These are phyloP conservation scores for Zygothrica quintamaculata DNA, from an alignment of 2,888 invertebrate species.

Conservation along the genomic window DNA sequence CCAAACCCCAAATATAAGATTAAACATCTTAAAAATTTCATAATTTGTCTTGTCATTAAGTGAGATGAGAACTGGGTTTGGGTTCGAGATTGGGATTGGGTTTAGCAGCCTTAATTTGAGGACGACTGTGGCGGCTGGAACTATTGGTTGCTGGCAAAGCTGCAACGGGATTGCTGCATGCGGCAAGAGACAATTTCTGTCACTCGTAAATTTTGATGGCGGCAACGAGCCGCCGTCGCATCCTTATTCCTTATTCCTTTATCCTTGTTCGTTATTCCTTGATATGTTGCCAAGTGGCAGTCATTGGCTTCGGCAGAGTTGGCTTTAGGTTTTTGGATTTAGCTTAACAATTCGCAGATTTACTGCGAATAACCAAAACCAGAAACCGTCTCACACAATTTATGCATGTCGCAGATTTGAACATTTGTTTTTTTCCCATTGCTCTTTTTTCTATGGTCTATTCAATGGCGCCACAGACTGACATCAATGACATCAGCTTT, in stretches of 20 bases:
- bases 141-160: too few relatives aligned
- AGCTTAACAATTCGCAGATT: conserved; percentile 69
- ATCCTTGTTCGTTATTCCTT: too few relatives aligned
- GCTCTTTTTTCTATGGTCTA: conserved; percentile 26
- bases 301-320: conserved; percentile 64
- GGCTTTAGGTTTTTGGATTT: conserved; percentile 55
- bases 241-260: conserved; percentile 40
- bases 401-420: conserved; percentile 63
- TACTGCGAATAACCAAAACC: conserved; percentile 55
- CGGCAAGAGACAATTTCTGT: conserved; percentile 64
- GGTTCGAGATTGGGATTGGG: conserved; percentile 28
- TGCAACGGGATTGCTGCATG: conserved; percentile 46
- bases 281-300: conserved; percentile 75
- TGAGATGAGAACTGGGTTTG: conserved; percentile 26
- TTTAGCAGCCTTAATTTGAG: conserved; percentile 32
- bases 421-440: conserved; percentile 27
- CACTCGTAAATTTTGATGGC: conserved; percentile 77
- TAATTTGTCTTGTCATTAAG: conserved; percentile 76
- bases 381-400: conserved; percentile 60
- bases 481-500: conserved; percentile 54
- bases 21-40: conserved; percentile 72
- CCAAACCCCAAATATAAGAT: conserved; percentile 43
- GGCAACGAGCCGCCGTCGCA: conserved; percentile 76
- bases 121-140: not conserved
- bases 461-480: conserved; percentile 57